A percentile compares a stretch with the other conserved stretches of the same genome.
Conservation (phyloP, 1,140 invertebrate genomes). For the Magallana gigas region DNA sequence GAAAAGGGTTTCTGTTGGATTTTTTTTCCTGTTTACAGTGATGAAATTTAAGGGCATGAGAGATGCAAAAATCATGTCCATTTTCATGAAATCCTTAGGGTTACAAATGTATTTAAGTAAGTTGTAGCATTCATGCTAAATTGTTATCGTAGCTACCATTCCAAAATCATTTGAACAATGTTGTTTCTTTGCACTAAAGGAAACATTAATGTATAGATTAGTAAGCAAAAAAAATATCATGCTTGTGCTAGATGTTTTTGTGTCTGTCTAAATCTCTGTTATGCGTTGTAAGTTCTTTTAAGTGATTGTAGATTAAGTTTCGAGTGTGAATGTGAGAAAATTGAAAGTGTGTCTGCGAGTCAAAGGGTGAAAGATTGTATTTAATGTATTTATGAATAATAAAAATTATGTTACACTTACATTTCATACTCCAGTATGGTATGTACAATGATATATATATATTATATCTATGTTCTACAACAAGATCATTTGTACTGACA, state of each 20-base stretch:
- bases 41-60: too few species aligned
- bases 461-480: slow-evolving; percentile 5
- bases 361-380: neutral
- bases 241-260: slow-evolving; percentile 29
- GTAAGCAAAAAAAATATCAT: neutral
- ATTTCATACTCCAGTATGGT: slow-evolving; percentile 18
- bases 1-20: too few species aligned
- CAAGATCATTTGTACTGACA: neutral
- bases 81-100: neutral
- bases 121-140: neutral
- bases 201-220: neutral
- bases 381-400: slow-evolving; percentile 9
- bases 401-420: slow-evolving; percentile 16
- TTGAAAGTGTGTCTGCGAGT: neutral
- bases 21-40: too few species aligned
- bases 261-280: neutral
- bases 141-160: neutral
- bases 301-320: neutral
- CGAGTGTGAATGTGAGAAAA: neutral
- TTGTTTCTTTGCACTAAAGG: neutral
- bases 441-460: neutral
- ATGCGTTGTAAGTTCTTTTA: slow-evolving; percentile 16
- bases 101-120: neutral
- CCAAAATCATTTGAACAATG: slow-evolving; percentile 4
- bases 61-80: too few species aligned